Base-by-base conservation (phyloP, 92 coral and sea anemone species). In the Pocillopora meandrina region DNA sequence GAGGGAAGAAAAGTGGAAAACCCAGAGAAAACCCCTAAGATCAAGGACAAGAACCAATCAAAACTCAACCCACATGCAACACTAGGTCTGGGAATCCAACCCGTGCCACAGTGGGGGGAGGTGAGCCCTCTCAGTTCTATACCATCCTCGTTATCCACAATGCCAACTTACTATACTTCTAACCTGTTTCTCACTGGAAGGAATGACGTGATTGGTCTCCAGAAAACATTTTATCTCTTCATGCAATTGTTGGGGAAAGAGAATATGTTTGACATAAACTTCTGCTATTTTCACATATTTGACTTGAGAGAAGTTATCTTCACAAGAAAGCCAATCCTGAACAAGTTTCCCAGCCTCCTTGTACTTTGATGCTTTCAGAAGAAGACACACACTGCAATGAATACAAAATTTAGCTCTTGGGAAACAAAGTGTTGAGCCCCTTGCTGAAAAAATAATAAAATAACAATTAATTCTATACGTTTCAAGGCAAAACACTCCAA, bases 271-370 rank as follows among this genome's bases (percentile, higher is more conserved):
- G 82, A 84, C 20, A 36, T 84, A 84, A 19, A 77, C 52, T 75
- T 66, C 76, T 55, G 72, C n/a, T 64, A 84, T 66, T 65, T 65
- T 23, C 52, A 65, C 9, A 49, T 84, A 77, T 33, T 64, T 56
- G 1, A 63, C 63, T 9, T 84, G 67, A 57, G 52, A 21, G 57
- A 75, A 76, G 65, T 84, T 84, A 35, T 84, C 63, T 19, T 65
- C 76, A 33, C 19, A 65, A 17, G 1, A 2, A 20, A 91, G 86
- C 94, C 94, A 91, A 58, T 63, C 87, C 79, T 91, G 89, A 10
- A 83, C 83, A 60, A 91, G 60, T 17, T 84, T 61, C 23, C 20
- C 64, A 12, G 94, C 91, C 16, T 21, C 55, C 23, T 57, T 75
- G 61, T 11, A 61, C 19, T 81, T 69, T 31, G 86, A 49, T 58